Evolutionary conservation across 2,888 invertebrate genomes (phyloP).

Genomic region (Machimus rusticus): DNA sequence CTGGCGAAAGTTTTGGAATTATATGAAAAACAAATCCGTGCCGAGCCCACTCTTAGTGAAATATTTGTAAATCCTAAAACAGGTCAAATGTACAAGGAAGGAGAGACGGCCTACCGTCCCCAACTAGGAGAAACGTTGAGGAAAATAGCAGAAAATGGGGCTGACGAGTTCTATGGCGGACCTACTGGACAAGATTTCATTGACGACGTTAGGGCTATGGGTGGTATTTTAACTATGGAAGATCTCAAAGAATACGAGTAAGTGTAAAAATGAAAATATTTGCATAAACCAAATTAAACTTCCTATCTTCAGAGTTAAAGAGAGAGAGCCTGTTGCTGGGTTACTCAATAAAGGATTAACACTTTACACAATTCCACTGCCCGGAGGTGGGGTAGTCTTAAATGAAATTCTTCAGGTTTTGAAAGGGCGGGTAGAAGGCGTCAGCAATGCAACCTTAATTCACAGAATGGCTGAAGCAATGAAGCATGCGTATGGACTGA

Average conservation of each 20-base stretch:
- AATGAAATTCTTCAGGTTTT: slow-evolving; percentile 80
- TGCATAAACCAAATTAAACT: neutral
- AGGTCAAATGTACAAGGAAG: slow-evolving; percentile 67
- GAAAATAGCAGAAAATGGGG: slow-evolving; percentile 73
- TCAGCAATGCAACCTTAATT: neutral
- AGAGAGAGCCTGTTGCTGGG: slow-evolving; percentile 53
- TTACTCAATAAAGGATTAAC: slow-evolving; percentile 64
- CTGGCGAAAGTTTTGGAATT: slow-evolving; percentile 67
- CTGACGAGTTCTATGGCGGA: slow-evolving; percentile 75
- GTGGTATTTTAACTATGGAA: slow-evolving; percentile 79
- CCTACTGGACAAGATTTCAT: slow-evolving; percentile 66
- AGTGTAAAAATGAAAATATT: slow-evolving; percentile 48
- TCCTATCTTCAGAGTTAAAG: slow-evolving; percentile 59
- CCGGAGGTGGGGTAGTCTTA: slow-evolving; percentile 83
- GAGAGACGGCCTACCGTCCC: slow-evolving; percentile 71
- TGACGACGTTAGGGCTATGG: slow-evolving; percentile 71
- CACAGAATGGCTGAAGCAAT: slow-evolving; percentile 88
- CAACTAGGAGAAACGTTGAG: slow-evolving; percentile 75
- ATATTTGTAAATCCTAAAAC: slow-evolving; percentile 69
- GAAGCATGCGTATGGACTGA: slow-evolving; percentile 89
- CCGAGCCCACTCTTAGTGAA: slow-evolving; percentile 67
- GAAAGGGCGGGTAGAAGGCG: slow-evolving; percentile 64
- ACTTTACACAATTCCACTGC: slow-evolving; percentile 80
- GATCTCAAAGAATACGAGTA: slow-evolving; percentile 80
- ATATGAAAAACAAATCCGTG: slow-evolving; percentile 66